phyloP scores from a whole-genome alignment of 1,140 invertebrate genomes.

The Panagrolaimus sp. region DNA sequence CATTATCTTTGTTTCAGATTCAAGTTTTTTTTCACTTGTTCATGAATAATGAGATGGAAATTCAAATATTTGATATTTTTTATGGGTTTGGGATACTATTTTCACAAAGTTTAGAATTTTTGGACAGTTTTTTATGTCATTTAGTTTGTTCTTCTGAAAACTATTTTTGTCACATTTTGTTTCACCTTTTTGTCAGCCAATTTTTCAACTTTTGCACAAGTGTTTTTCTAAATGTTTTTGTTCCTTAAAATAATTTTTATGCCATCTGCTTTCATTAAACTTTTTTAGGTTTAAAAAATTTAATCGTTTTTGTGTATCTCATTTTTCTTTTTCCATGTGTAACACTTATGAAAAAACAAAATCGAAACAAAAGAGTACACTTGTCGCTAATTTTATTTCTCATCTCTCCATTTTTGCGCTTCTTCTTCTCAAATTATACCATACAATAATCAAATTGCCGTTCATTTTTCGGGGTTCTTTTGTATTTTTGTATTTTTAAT shows the following conservation, averaged over 20 bases:
- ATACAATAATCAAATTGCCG: not conserved
- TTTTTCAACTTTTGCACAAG: not conserved
- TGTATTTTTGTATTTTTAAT: constrained; percentile 10
- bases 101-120: too few species aligned
- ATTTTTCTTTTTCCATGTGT: not conserved
- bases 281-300: not conserved
- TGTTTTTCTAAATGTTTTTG: not conserved
- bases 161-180: too few species aligned
- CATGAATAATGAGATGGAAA: too few species aligned
- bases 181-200: too few species aligned
- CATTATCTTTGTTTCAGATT: too few species aligned
- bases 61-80: too few species aligned
- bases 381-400: constrained; percentile 5
- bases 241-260: not conserved
- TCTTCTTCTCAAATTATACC: not conserved
- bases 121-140: too few species aligned
- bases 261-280: not conserved
- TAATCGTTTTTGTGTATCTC: not conserved
- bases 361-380: too few species aligned
- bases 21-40: too few species aligned
- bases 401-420: not conserved
- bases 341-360: not conserved
- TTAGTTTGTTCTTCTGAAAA: too few species aligned
- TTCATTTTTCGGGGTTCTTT: not conserved
- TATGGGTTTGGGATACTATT: too few species aligned